A percentile compares a stretch with the other conserved stretches of the same genome.
phyloP scores from a whole-genome alignment of 2,888 invertebrate genomes.

The Pherbina coryleti region DNA sequence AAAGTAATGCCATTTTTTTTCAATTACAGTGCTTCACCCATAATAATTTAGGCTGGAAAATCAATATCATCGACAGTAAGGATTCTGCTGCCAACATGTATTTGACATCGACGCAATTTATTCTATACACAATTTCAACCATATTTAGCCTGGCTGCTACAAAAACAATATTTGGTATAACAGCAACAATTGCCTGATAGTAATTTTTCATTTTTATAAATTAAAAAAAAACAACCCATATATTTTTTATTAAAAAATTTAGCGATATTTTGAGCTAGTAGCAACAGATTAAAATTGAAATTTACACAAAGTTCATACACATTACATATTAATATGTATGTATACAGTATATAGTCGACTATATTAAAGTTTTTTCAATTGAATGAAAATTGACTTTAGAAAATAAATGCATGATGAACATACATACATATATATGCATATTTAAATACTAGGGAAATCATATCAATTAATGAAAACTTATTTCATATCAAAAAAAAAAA shows the following conservation, averaged over 20 bases:
- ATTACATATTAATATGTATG: not conserved
- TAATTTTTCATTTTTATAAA: slow-evolving; percentile 42
- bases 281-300: slow-evolving; percentile 14
- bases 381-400: not conserved
- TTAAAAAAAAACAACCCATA: not conserved
- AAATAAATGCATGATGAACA: not conserved
- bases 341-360: not conserved
- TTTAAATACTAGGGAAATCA: slow-evolving; percentile 5
- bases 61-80: slow-evolving; percentile 82
- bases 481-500: slow-evolving; percentile 2
- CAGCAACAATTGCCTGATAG: slow-evolving; percentile 64
- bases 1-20: not conserved
- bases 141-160: slow-evolving; percentile 63
- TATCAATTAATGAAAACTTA: slow-evolving; percentile 22
- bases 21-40: slow-evolving; percentile 88
- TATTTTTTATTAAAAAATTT: not conserved
- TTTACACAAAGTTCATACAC: not conserved
- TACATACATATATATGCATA: not conserved
- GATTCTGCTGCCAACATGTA: slow-evolving; percentile 52
- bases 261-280: not conserved
- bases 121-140: slow-evolving; percentile 55
- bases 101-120: slow-evolving; percentile 44
- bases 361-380: not conserved
- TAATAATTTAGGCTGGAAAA: slow-evolving; percentile 93
- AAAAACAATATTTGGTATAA: slow-evolving; percentile 44